Evolutionary conservation across 2,888 invertebrate species (phyloP), one percentile per base, ranked within the genome.

Genomic region (Maniola hyperantus): DNA sequence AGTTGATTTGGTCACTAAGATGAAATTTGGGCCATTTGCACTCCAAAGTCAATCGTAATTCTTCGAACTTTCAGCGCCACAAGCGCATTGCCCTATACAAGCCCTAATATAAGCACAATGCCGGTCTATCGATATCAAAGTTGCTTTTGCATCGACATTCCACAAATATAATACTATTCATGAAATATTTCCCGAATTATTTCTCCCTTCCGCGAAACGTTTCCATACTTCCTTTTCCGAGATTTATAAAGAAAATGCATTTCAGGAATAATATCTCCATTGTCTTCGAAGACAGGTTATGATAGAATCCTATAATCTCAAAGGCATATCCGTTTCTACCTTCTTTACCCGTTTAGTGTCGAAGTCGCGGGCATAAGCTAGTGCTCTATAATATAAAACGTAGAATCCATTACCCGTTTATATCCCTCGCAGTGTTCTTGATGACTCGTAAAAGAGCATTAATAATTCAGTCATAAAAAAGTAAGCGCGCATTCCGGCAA

Each of bases 391-490:
- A 11, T 61, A 57, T 61, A 42, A 57, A 44, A 10, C 46, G 50
- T 61, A 44, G 55, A n/a, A 50, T 10, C 60, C 61, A 44, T 65
- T 65, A 50, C 50, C 48, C 55, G 50, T 65, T 68, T 68, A 65
- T 61, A n/a, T 34, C 44, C 55, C 34, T 51, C 20, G 15, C 44
- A 18, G 46, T 39, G 51, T 46, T 42, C 42, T 65, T 68, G 62
- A 68, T 54, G 58, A 53, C 34, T 51, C 61, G 26, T 60, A 57
- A 59, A 65, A 54, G 48, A 34, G 39, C 36, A 65, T 61, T 62
- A 62, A 65, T 65, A 62, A 65, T 68, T 62, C 33, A 54, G 58
- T 33, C 62, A 48, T 68, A 36, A 50, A 62, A 66, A 18, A 57
- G 61, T 61, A 53, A 48, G 53, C 62, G 39, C 42, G 39, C 36